Percentiles rank a stretch among this genome's conserved stretches.
These are phyloP conservation scores for Lophius piscatorius DNA, from an alignment of 2,113 vertebrate genomes.

Conservation along the genomic window DNA sequence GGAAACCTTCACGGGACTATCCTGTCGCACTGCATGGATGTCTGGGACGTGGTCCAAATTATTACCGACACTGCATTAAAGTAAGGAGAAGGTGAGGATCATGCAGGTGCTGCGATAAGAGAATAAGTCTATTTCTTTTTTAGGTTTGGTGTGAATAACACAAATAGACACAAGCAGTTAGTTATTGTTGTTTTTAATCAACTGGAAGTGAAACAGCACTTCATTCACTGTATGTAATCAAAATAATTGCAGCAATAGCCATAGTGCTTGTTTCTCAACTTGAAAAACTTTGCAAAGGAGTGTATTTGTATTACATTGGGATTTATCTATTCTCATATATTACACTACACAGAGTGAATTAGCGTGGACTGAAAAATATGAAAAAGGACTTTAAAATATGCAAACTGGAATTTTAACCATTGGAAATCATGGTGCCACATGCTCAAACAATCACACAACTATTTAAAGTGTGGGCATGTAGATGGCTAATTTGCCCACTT, in stretches of 20 bases:
- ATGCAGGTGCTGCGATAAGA: slow-evolving; percentile 44
- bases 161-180: slow-evolving; percentile 34
- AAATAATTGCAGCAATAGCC: slow-evolving; percentile 2
- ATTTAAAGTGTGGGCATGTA: slow-evolving; percentile 56
- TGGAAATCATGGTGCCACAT: slow-evolving; percentile 51
- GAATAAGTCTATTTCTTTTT: slow-evolving; percentile 47
- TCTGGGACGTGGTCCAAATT: slow-evolving; percentile 68
- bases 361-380: slow-evolving; percentile 14
- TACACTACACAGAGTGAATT: neutral
- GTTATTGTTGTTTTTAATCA: slow-evolving; percentile 43
- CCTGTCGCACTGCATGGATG: slow-evolving; percentile 65
- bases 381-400: slow-evolving; percentile 10
- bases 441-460: slow-evolving; percentile 67
- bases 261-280: neutral
- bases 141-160: slow-evolving; percentile 37
- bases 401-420: slow-evolving; percentile 43
- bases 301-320: slow-evolving; percentile 14
- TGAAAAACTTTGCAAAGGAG: slow-evolving; percentile 2
- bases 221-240: slow-evolving; percentile 9
- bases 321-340: slow-evolving; percentile 8
- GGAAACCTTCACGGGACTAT: slow-evolving; percentile 72
- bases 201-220: slow-evolving; percentile 35
- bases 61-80: slow-evolving; percentile 65
- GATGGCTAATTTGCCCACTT: slow-evolving; percentile 61
- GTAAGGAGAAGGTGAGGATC: slow-evolving; percentile 66